phyloP scores from a whole-genome alignment of 1,140 invertebrate species.

The Lucilia cuprina region DNA sequence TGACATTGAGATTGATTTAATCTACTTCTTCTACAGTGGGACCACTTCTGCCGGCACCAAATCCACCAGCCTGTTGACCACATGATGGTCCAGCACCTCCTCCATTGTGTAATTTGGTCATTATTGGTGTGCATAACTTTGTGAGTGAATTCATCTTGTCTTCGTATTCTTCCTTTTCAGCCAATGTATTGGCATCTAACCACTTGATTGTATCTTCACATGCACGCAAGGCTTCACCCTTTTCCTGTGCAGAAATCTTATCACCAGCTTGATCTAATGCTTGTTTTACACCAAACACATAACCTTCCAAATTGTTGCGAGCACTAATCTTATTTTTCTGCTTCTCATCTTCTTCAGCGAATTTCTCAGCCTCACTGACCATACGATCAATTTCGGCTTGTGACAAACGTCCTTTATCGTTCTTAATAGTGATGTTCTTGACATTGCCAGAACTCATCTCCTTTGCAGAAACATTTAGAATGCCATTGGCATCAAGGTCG shows the following conservation, averaged over 20 bases:
- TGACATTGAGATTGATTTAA: constrained; percentile 59
- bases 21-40: constrained; percentile 79
- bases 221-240: constrained; percentile 69
- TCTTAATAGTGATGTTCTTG: constrained; percentile 83
- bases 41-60: constrained; percentile 61
- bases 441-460: constrained; percentile 66
- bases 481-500: constrained; percentile 75
- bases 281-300: constrained; percentile 75
- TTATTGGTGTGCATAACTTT: constrained; percentile 65
- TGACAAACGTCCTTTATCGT: constrained; percentile 80
- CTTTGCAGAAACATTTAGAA: constrained; percentile 71
- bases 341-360: constrained; percentile 69
- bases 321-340: constrained; percentile 71
- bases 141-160: constrained; percentile 67
- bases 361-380: constrained; percentile 54
- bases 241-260: constrained; percentile 62
- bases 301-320: constrained; percentile 72
- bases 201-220: constrained; percentile 67
- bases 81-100: constrained; percentile 59
- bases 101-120: constrained; percentile 66
- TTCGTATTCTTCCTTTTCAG: constrained; percentile 73
- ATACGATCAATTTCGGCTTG: constrained; percentile 80
- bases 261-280: constrained; percentile 64
- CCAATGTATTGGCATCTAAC: constrained; percentile 71
- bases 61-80: constrained; percentile 63